Percentiles rank a stretch among this genome's conserved stretches.
Conservation (phyloP, 1,140 invertebrate genomes). For the Heliothis subflexa region DNA sequence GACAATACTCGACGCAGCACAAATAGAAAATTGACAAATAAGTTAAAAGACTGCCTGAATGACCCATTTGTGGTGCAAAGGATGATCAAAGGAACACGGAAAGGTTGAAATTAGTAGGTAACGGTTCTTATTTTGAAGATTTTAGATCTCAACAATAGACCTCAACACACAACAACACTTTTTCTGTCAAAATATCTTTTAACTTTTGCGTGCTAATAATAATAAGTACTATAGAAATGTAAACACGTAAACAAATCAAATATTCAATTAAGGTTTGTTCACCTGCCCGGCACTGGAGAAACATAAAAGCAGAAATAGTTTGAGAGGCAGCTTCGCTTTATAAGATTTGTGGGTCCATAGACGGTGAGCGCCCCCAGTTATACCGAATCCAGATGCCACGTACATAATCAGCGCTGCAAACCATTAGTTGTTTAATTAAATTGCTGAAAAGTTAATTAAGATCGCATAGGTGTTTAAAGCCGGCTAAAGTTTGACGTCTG, state of each 20-base stretch:
- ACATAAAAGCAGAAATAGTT: constrained; percentile 90
- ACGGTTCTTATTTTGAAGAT: too few species aligned
- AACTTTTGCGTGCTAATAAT: not conserved
- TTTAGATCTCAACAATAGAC: too few species aligned
- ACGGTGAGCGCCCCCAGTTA: constrained; percentile 95
- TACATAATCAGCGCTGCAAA: constrained; percentile 84
- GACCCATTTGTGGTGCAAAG: too few species aligned
- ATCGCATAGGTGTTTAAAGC: constrained; percentile 2
- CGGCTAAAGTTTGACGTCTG: not conserved
- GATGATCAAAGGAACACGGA: too few species aligned
- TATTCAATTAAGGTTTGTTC: constrained; percentile 63
- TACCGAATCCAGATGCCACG: constrained; percentile 89
- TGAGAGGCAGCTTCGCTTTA: constrained; percentile 93
- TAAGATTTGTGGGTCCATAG: constrained; percentile 95
- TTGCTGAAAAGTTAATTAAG: constrained; percentile 11
- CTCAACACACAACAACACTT: too few species aligned
- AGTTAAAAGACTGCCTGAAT: too few species aligned
- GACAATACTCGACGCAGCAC: not conserved
- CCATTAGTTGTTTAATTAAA: constrained; percentile 49
- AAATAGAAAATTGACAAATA: too few species aligned
- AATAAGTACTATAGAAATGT: not conserved
- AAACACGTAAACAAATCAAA: not conserved
- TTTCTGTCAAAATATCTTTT: not conserved
- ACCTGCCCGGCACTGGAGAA: constrained; percentile 94
- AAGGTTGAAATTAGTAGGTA: too few species aligned